Conservation (phyloP, 2,797 vertebrate genomes). For the Coreius guichenoti region DNA sequence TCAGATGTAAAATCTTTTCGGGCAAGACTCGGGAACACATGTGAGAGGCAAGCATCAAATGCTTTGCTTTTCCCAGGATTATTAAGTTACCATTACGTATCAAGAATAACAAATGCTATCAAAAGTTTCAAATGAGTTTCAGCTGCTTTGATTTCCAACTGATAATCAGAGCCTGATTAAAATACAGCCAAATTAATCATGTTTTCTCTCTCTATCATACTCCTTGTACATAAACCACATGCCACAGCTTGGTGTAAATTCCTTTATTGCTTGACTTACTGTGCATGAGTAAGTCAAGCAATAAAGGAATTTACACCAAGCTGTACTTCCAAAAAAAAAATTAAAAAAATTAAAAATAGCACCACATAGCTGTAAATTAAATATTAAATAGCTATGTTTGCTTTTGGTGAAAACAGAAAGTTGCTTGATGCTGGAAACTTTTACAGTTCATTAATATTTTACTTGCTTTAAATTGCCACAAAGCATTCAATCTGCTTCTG, state of each 20-base stretch:
- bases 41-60: constrained; percentile 23
- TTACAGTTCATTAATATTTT: neutral
- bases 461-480: neutral
- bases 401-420: neutral
- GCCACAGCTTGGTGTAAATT: too few relatives aligned
- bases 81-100: constrained; percentile 28
- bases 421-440: neutral
- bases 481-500: neutral
- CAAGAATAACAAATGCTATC: constrained; percentile 23
- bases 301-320: neutral
- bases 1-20: constrained; percentile 6
- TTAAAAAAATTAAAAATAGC: neutral
- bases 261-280: too few relatives aligned
- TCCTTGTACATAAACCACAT: neutral
- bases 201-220: neutral
- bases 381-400: neutral
- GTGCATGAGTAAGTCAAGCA: neutral
- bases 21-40: neutral
- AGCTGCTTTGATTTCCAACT: constrained; percentile 25
- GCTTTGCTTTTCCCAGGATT: constrained; percentile 21
- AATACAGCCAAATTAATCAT: neutral
- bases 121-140: constrained; percentile 39
- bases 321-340: neutral
- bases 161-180: constrained; percentile 19
- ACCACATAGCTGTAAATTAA: neutral